A percentile compares a stretch with the other conserved stretches of the same genome.
These are phyloP conservation scores for Polia nebulosa DNA, from an alignment of 2,888 invertebrate species.

Conservation along the genomic window DNA sequence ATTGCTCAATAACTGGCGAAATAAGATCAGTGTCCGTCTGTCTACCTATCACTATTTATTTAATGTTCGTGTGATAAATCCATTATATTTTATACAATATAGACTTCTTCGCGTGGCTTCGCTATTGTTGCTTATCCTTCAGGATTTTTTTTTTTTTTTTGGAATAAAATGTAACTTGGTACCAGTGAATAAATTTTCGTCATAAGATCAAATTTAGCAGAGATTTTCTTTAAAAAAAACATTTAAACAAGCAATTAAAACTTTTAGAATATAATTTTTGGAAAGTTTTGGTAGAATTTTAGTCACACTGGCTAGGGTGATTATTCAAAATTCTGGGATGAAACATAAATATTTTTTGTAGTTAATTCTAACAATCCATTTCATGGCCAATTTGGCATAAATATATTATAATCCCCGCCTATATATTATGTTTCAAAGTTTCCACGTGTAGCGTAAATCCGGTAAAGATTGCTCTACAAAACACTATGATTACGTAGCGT, in stretches of 20 bases:
- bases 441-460: not conserved
- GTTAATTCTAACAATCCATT: too few species aligned
- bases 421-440: too few species aligned
- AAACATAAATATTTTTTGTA: too few species aligned
- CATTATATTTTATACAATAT: not conserved
- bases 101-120: not conserved
- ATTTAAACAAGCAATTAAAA: not conserved
- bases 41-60: constrained; percentile 38
- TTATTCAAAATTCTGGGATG: too few species aligned
- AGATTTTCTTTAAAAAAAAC: not conserved
- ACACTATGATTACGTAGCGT: not conserved
- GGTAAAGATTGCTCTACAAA: not conserved
- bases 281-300: too few species aligned
- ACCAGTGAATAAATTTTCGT: not conserved
- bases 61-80: not conserved
- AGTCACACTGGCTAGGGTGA: too few species aligned
- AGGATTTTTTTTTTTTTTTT: not conserved
- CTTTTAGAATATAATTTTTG: too few species aligned
- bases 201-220: not conserved
- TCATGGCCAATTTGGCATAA: too few species aligned
- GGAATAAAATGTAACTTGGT: not conserved
- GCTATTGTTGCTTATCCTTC: not conserved
- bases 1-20: constrained; percentile 46
- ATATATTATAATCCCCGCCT: too few species aligned
- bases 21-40: constrained; percentile 48